Evolutionary conservation across 2,797 vertebrate genomes (phyloP).

Genomic region (Prunella strophiata): DNA sequence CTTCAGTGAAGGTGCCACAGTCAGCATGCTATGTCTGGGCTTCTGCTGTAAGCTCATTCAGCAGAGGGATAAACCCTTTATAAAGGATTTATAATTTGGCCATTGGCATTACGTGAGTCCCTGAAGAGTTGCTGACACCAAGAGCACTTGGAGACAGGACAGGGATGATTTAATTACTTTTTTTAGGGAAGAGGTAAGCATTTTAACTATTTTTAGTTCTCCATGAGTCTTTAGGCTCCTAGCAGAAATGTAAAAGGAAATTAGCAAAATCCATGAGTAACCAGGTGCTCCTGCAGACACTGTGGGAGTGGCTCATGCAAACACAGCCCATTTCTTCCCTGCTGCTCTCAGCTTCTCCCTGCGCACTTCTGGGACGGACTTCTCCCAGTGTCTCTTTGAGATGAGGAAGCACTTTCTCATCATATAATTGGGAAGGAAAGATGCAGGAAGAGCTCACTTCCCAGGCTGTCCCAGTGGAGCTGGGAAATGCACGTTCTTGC

Average conservation of each 20-base stretch:
- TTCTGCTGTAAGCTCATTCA: neutral
- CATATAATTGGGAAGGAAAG: neutral
- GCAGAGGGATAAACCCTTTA: neutral
- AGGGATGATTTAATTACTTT: neutral
- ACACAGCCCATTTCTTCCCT: neutral
- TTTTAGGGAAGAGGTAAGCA: neutral
- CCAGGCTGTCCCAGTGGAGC: neutral
- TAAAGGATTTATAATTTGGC: neutral
- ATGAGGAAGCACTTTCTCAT: neutral
- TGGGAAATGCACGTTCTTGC: neutral
- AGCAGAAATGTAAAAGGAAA: neutral
- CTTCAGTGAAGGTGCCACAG: neutral
- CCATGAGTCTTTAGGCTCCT: neutral
- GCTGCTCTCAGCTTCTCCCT: neutral
- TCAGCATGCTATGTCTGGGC: neutral
- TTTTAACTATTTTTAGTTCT: neutral
- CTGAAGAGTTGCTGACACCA: neutral
- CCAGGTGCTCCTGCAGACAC: neutral
- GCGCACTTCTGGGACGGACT: neutral
- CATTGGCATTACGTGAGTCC: fast-evolving
- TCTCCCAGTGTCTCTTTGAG: neutral
- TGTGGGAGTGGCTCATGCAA: fast-evolving
- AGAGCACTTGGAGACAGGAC: neutral
- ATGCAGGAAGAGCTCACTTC: slow-evolving; percentile 13
- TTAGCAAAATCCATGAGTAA: neutral